phyloP scores from a whole-genome alignment of 2,797 vertebrate species.

The Macroramphosus scolopax region DNA sequence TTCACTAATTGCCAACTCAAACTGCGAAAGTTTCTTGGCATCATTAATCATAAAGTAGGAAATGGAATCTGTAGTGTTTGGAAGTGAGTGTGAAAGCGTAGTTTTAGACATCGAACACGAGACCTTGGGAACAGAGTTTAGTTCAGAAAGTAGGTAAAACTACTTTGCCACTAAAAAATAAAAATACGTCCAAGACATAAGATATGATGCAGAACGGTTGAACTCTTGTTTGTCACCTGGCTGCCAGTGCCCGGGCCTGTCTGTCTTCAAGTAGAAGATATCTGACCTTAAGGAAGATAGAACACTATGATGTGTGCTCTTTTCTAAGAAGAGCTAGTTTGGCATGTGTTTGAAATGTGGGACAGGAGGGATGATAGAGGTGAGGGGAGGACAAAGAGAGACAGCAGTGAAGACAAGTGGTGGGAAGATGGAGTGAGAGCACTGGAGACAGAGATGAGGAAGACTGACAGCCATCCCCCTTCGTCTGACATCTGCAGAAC shows the following conservation, averaged over 20 bases:
- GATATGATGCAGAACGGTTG: too few relatives aligned
- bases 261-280: too few relatives aligned
- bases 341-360: not conserved
- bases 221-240: too few relatives aligned
- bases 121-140: too few relatives aligned
- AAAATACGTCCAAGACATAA: too few relatives aligned
- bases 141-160: too few relatives aligned
- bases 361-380: conserved; percentile 8
- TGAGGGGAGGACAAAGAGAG: conserved; percentile 23
- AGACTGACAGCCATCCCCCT: conserved; percentile 57
- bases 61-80: conserved; percentile 15
- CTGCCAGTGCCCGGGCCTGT: too few relatives aligned
- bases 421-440: conserved; percentile 25
- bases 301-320: too few relatives aligned
- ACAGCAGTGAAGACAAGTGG: conserved; percentile 8
- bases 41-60: conserved; percentile 24
- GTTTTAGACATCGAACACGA: too few relatives aligned
- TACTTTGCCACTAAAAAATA: too few relatives aligned
- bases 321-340: conserved; percentile 1
- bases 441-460: conserved; percentile 17
- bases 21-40: conserved; percentile 9
- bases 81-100: conserved; percentile 20
- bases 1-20: conserved; percentile 47
- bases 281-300: too few relatives aligned
- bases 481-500: conserved; percentile 39